Conservation (phyloP, 2,888 invertebrate genomes). For the Criorhina ranunculi region DNA sequence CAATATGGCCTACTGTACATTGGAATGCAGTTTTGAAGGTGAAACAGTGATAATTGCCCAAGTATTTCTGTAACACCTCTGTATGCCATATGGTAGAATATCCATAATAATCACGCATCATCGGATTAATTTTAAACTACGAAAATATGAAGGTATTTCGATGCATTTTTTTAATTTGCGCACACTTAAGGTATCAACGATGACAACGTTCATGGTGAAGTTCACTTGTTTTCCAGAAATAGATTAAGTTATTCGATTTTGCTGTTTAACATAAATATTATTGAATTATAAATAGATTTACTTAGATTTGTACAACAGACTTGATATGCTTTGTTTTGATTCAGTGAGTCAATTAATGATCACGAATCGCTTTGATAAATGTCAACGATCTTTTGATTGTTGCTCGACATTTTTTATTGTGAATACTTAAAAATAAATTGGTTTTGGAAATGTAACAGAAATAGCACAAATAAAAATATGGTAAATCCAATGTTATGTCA, state of each 20-base stretch:
- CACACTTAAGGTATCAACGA: neutral
- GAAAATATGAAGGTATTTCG: constrained; percentile 4
- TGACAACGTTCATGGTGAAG: constrained; percentile 2
- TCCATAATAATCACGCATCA: neutral
- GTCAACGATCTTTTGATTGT: constrained; percentile 19
- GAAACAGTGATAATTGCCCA: neutral
- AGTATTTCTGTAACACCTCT: constrained; percentile 3
- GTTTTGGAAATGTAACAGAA: neutral
- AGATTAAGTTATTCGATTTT: neutral
- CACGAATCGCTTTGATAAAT: neutral
- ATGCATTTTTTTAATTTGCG: neutral
- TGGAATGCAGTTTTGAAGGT: constrained; percentile 32
- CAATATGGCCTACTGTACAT: neutral
- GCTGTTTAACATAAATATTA: neutral
- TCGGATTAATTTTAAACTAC: constrained; percentile 4
- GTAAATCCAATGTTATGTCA: neutral
- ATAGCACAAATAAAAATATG: neutral
- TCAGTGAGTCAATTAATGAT: neutral
- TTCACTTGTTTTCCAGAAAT: constrained; percentile 8
- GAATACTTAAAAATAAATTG: constrained; percentile 4
- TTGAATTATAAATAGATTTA: neutral
- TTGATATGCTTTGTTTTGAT: neutral
- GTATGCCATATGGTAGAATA: neutral
- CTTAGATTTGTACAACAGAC: neutral
- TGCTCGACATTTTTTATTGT: neutral